Percentiles rank a stretch among this genome's conserved stretches.
These are phyloP conservation scores for Pollenia angustigena DNA, from an alignment of 2,888 invertebrate genomes.

Conservation along the genomic window DNA sequence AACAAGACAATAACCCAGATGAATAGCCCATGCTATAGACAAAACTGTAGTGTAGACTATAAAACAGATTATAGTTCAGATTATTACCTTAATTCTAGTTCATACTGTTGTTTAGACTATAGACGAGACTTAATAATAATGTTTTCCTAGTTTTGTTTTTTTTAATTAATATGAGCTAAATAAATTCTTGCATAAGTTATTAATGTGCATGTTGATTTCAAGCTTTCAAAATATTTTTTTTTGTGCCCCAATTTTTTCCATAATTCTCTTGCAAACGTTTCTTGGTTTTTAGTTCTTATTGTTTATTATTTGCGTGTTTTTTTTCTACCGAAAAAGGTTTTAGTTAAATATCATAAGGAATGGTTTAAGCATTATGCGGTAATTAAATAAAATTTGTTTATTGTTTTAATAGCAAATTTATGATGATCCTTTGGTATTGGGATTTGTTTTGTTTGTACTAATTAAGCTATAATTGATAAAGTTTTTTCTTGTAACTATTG, in stretches of 20 bases:
- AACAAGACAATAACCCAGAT: no score
- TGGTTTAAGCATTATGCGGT: background rate
- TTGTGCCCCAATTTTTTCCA: no score
- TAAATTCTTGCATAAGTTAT: background rate
- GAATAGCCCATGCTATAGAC: no score
- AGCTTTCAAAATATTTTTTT: no score
- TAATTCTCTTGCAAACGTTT: background rate
- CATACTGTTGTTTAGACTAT: no score
- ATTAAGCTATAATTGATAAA: conserved; percentile 22
- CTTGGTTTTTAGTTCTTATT: background rate
- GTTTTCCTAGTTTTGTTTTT: no score
- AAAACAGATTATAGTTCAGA: no score
- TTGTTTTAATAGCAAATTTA: conserved; percentile 8
- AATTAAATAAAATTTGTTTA: background rate
- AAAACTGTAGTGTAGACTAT: no score
- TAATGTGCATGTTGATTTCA: background rate
- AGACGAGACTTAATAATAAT: no score
- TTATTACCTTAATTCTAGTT: no score
- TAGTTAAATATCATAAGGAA: background rate
- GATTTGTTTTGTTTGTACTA: background rate
- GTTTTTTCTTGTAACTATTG: background rate
- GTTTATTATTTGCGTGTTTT: conserved; percentile 5
- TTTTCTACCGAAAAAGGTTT: background rate
- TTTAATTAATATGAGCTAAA: no score
- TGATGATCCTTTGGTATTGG: background rate